Evolutionary conservation across 2,113 vertebrate species (phyloP).

Genomic region (Pionites leucogaster): DNA sequence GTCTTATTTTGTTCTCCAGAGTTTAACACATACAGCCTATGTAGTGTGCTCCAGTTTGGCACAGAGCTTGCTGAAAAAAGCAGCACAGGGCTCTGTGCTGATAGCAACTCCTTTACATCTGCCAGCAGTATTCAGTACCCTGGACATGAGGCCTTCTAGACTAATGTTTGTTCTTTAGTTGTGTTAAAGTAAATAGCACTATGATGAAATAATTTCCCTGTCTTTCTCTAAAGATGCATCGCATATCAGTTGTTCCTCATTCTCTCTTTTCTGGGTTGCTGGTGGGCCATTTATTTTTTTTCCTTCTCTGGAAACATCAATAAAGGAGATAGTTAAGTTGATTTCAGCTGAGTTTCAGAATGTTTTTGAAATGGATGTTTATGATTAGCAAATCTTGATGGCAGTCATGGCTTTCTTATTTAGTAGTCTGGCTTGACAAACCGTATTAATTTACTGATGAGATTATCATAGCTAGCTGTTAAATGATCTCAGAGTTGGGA

Average conservation of each 20-base stretch:
- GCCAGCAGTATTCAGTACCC: not conserved
- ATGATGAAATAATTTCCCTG: not conserved
- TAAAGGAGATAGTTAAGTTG: not conserved
- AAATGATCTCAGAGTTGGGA: conserved; percentile 1
- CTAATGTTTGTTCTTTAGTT: not conserved
- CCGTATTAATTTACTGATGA: not conserved
- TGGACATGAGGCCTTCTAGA: not conserved
- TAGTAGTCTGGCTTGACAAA: conserved; percentile 10
- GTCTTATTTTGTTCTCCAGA: not conserved
- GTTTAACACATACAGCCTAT: not conserved
- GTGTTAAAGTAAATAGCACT: not conserved
- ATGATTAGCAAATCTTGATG: not conserved
- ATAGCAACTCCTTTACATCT: not conserved
- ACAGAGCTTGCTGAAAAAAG: not conserved
- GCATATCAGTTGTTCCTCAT: not conserved
- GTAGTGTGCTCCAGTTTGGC: not conserved
- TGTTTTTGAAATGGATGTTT: not conserved
- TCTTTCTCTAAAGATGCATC: not conserved
- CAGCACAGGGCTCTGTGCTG: not conserved
- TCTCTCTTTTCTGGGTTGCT: not conserved
- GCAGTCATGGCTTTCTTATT: conserved; percentile 7
- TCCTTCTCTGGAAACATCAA: not conserved
- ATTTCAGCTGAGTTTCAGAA: not conserved
- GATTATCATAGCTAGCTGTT: not conserved
- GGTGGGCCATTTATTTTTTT: not conserved